Conservation (phyloP, 2,797 vertebrate species). For the Lepilemur ruficaudatus region DNA sequence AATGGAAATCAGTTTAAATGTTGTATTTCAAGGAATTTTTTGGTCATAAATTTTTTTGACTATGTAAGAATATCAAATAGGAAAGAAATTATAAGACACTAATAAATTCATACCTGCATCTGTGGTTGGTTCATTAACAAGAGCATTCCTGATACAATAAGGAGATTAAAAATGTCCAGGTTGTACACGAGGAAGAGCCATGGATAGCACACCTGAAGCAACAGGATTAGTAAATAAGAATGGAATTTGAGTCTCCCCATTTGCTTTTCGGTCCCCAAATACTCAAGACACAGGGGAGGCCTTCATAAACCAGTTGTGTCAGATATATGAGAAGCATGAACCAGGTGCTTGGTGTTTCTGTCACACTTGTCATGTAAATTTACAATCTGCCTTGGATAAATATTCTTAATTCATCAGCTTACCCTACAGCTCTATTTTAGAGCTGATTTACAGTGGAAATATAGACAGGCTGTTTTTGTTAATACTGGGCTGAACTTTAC, state of each 20-base stretch:
- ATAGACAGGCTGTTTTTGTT: slow-evolving; percentile 5
- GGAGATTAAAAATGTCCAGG: neutral
- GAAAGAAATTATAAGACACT: neutral
- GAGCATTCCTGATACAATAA: neutral
- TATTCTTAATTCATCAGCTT: slow-evolving; percentile 3
- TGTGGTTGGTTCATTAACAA: neutral
- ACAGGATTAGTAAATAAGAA: neutral
- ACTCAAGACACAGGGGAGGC: neutral
- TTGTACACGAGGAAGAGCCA: neutral
- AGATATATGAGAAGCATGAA: neutral
- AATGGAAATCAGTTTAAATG: slow-evolving; percentile 16
- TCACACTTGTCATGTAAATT: neutral
- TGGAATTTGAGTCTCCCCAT: neutral
- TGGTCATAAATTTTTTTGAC: neutral
- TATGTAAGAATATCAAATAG: neutral
- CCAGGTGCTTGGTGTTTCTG: neutral
- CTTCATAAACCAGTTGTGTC: neutral
- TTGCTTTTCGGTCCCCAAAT: neutral
- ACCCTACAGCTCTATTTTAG: neutral
- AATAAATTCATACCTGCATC: neutral
- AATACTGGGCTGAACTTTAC: slow-evolving; percentile 26
- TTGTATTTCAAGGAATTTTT: slow-evolving; percentile 30
- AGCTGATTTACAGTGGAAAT: neutral
- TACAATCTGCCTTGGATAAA: neutral
- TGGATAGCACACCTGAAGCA: neutral